Base-by-base conservation (phyloP, 2,113 vertebrate species). In the Calypte anna region DNA sequence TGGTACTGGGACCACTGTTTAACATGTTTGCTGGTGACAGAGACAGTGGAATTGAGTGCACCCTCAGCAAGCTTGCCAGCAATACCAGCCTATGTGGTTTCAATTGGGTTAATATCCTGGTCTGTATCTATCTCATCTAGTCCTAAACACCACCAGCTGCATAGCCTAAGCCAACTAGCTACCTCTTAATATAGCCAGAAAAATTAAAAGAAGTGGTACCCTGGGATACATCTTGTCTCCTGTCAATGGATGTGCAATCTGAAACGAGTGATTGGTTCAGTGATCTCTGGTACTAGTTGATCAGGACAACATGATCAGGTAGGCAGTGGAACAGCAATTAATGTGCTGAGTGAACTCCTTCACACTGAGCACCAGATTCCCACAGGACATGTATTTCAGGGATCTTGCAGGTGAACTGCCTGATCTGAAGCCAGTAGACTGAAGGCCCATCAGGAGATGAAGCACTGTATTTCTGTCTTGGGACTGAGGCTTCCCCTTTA, bases 251-350 rank as follows among this genome's bases (percentile, higher is more conserved):
- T 73, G 5, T 11, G 15, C 20, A 53, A 10, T 7, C 43, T 77
- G 21, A 77, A 80, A 69, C 23, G 10, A 66, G 10, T 25, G 15
- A 38, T 40, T 40, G 40, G 40, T 40, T 40, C 40, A 40, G 40
- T 2, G 5, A 21, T 7, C 3, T 40, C 38, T 36, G 4, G 19
- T 48, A 11, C 5, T 10, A 30, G 17, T 24, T 55, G 31, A 55
- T 17, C 4, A 64, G 13, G 13, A 15, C 16, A 68, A 28, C 0
- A 0, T 51, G 25, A 57, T 5, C 15, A 67, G 17, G 4, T 44
- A 57, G 2, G 14, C 57, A 43, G 44, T 14, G 77, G 11, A 61
- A 76, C 5, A 66, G 13, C 20, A 64, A 31, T 17, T 10, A 22
- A 33, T 43, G 17, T 82, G 20, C 33, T 30, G 38, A 22, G 18